Conservation (phyloP, 2,113 vertebrate species). For the Antigone vipio region DNA sequence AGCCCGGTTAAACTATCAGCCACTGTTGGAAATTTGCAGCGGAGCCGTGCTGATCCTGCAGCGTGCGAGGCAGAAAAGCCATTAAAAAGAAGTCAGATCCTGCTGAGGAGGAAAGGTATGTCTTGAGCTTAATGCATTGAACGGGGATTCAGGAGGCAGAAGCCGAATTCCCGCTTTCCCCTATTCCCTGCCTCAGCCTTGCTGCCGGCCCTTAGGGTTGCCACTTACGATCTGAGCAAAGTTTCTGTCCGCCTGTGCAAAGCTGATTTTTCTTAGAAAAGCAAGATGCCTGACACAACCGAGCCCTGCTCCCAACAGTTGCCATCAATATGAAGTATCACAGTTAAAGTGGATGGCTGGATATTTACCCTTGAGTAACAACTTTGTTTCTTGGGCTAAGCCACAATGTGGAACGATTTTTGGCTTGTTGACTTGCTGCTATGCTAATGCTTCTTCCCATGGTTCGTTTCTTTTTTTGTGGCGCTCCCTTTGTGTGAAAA, state of each 20-base stretch:
- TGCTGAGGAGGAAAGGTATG: neutral
- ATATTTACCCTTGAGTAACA: neutral
- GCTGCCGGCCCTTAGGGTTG: neutral
- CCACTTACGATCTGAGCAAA: neutral
- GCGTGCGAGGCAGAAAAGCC: neutral
- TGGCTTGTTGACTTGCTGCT: neutral
- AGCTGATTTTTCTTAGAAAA: neutral
- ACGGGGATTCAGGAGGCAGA: neutral
- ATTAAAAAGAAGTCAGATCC: neutral
- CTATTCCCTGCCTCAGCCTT: neutral
- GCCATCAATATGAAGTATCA: neutral
- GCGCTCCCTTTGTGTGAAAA: neutral
- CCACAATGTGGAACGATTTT: neutral
- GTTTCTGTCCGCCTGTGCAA: neutral
- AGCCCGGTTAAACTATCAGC: neutral
- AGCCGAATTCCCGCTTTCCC: neutral
- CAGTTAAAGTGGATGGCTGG: neutral
- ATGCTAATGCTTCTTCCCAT: neutral
- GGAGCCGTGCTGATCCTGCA: neutral
- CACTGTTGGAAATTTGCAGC: neutral
- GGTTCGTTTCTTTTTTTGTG: neutral
- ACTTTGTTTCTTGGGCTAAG: neutral
- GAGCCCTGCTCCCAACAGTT: neutral
- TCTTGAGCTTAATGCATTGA: neutral
- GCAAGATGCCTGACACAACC: neutral